A percentile compares a stretch with the other conserved stretches of the same genome.
Evolutionary conservation across 37 sponge, comb jelly and placozoan species (phyloP).

Genomic region (Geodia barretti): DNA sequence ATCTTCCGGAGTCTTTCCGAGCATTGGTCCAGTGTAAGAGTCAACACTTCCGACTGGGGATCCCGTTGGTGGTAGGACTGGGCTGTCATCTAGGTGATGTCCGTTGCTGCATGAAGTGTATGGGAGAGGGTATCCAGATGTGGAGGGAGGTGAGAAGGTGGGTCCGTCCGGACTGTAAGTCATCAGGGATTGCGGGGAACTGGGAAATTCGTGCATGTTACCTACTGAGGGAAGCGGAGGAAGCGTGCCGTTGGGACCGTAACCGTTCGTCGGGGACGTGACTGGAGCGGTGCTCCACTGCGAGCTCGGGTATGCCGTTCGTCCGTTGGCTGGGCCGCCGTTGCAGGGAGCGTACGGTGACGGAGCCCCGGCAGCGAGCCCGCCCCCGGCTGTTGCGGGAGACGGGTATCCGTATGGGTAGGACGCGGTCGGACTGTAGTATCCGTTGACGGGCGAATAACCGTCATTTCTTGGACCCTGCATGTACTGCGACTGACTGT

Average conservation of each 20-base stretch:
- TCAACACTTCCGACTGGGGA: slow-evolving; percentile 68
- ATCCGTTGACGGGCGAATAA: background rate
- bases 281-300: background rate
- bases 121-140: slow-evolving; percentile 2
- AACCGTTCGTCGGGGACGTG: background rate
- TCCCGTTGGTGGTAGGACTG: slow-evolving; percentile 13
- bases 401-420: slow-evolving; percentile 29
- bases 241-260: background rate
- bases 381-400: background rate
- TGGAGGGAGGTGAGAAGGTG: background rate
- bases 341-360: slow-evolving; percentile 17
- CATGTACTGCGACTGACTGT: background rate
- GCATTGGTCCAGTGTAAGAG: slow-evolving; percentile 43
- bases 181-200: slow-evolving; percentile 1
- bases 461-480: background rate
- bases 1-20: slow-evolving; percentile 47
- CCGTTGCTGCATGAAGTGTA: slow-evolving; percentile 25
- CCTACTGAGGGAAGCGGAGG: background rate
- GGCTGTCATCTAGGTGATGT: slow-evolving; percentile 38
- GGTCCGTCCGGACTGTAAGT: background rate
- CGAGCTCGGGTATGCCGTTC: background rate
- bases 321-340: background rate
- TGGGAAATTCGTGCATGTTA: slow-evolving; percentile 1
- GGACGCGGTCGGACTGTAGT: slow-evolving; percentile 8
- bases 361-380: background rate